Evolutionary conservation across 2,888 invertebrate species (phyloP), one percentile per base, ranked within the genome.

Genomic region (Orthosia gracilis): DNA sequence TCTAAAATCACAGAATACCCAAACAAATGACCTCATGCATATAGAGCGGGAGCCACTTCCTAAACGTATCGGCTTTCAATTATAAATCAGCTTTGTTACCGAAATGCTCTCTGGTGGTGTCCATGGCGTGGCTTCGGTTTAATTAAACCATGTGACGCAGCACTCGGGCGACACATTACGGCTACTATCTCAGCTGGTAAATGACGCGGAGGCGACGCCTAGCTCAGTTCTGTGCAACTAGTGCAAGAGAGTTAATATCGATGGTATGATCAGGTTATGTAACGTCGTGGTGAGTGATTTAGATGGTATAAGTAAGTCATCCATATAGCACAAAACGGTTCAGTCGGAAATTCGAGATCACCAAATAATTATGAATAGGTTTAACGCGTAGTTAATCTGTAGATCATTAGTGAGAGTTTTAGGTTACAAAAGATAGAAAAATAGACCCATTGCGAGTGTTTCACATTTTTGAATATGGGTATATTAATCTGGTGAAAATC

Each of bases 101-200:
- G 69, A 74, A 76, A 73, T 74, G 77, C 85, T 84, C 75, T 69
- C 55, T 69, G 84, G 67, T 67, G 61, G 72, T 80, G 77, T 76
- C 82, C 77, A 82, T 80, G 70, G 71, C 67, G 68, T 54, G 85
- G 81, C 76, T 69, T 73, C 84, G 75, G 74, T 85, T 87, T 85
- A 85, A 85, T 85, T 85, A 85, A 85, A 87, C 76, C 86, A 70
- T 87, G 87, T 87, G 85, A 85, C 78, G 76, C 78, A 77, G 82
- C 77, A 76, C 62, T 66, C 66, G 71, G 59, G 62, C 75, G 52
- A 71, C 80, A 80, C 86, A 76, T 83, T 85, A 85, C 76, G 68
- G 65, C 55, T 76, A 83, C 80, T 86, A 84, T 84, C 88, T 86
- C 86, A 80, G 87, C 75, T 66, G 79, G 76, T 52, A 83, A 86